Evolutionary conservation across 1,140 invertebrate genomes (phyloP).

Genomic region (Zeugodacus cucurbitae): DNA sequence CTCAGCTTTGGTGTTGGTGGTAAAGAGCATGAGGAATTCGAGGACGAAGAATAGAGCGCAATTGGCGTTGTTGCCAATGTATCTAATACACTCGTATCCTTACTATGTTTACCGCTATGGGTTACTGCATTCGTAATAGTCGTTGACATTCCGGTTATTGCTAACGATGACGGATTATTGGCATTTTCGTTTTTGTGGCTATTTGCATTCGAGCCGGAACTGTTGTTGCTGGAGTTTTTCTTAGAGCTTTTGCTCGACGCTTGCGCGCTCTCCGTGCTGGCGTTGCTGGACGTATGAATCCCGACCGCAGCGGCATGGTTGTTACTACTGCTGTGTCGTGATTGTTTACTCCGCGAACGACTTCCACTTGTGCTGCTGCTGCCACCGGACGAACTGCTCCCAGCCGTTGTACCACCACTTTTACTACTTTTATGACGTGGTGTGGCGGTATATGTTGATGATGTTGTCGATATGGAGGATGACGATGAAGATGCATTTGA

Average conservation of each 20-base stretch:
- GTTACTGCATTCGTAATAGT: not conserved
- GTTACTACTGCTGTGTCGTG: conserved; percentile 23
- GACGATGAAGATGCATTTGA: conserved; percentile 52
- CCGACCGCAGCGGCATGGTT: conserved; percentile 28
- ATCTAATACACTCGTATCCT: not conserved
- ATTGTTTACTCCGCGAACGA: conserved; percentile 60
- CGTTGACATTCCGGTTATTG: not conserved
- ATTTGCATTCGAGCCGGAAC: conserved; percentile 24
- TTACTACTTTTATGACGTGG: conserved; percentile 59
- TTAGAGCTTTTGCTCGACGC: conserved; percentile 42
- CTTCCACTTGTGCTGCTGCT: conserved; percentile 50
- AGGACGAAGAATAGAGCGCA: conserved; percentile 59
- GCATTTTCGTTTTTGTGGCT: not conserved
- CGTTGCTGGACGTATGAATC: conserved; percentile 18
- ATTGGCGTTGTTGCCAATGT: conserved; percentile 43
- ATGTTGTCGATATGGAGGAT: conserved; percentile 48
- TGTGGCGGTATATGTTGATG: conserved; percentile 28
- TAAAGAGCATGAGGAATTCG: conserved; percentile 60
- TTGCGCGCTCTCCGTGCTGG: conserved; percentile 4
- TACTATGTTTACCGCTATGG: not conserved
- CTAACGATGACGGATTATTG: not conserved
- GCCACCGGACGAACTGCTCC: conserved; percentile 50
- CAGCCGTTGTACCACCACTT: conserved; percentile 50
- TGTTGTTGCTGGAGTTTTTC: conserved; percentile 7
- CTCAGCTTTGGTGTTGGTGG: conserved; percentile 54